Conservation (phyloP, 2,113 vertebrate genomes). For the Gila orcuttii region DNA sequence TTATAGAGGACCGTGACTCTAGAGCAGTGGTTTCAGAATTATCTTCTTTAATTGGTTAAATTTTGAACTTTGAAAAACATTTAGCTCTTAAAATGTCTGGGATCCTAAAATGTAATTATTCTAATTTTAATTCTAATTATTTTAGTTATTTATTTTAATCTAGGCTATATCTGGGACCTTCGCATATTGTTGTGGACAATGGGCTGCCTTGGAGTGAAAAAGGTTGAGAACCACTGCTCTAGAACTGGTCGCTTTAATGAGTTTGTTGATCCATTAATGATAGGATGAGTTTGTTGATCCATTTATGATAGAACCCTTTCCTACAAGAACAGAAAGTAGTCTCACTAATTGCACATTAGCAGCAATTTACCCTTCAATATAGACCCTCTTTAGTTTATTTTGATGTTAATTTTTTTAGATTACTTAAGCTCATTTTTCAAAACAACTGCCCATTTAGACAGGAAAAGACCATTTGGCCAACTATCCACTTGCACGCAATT, state of each 20-base stretch:
- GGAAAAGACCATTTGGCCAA: background rate
- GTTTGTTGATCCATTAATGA: background rate
- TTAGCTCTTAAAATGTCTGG: background rate
- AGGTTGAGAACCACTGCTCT: background rate
- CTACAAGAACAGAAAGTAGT: background rate
- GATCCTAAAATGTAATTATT: background rate
- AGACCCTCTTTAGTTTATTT: background rate
- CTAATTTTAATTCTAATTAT: background rate
- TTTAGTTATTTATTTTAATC: background rate
- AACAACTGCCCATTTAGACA: background rate
- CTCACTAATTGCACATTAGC: background rate
- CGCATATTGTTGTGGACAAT: background rate
- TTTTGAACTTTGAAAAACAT: background rate
- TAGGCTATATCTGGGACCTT: background rate
- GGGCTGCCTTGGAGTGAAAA: background rate
- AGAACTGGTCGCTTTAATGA: background rate
- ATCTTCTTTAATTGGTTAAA: too few relatives aligned
- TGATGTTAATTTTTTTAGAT: too few relatives aligned
- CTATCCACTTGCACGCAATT: background rate
- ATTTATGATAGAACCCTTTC: background rate
- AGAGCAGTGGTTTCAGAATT: background rate
- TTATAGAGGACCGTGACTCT: background rate
- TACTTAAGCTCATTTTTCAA: background rate
- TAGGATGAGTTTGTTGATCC: background rate
- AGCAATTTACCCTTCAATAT: background rate